Evolutionary conservation across 2,797 vertebrate genomes (phyloP).

Genomic region (Hippoglossus hippoglossus): DNA sequence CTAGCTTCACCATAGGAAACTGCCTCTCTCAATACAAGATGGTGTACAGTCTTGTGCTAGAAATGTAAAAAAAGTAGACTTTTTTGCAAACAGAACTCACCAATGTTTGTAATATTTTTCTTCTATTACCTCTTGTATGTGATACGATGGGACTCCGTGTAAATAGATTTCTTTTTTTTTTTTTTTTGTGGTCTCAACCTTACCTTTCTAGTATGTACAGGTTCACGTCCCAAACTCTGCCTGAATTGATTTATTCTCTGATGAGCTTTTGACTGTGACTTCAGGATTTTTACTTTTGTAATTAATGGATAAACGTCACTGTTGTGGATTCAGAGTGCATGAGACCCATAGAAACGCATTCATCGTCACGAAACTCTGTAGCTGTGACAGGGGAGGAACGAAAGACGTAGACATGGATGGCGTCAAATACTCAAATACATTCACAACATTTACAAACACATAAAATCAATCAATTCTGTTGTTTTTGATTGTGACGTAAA

Average conservation of each 20-base stretch:
- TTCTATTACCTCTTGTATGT: slow-evolving; percentile 81
- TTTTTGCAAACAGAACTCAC: slow-evolving; percentile 77
- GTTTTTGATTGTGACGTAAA: too few relatives aligned
- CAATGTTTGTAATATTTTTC: slow-evolving; percentile 79
- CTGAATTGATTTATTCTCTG: slow-evolving; percentile 72
- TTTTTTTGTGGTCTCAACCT: slow-evolving; percentile 73
- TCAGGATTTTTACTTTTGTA: slow-evolving; percentile 79
- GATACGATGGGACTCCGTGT: slow-evolving; percentile 77
- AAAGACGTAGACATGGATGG: neutral
- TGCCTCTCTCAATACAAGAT: slow-evolving; percentile 91
- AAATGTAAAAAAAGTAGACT: slow-evolving; percentile 73
- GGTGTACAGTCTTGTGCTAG: slow-evolving; percentile 86
- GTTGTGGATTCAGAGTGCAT: slow-evolving; percentile 26
- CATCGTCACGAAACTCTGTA: slow-evolving; percentile 3
- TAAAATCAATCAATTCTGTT: neutral
- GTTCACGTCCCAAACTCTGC: slow-evolving; percentile 79
- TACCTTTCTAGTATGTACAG: slow-evolving; percentile 77
- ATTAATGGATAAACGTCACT: slow-evolving; percentile 15
- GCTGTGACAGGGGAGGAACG: slow-evolving; percentile 1
- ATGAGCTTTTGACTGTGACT: slow-evolving; percentile 76
- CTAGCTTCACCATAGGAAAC: slow-evolving; percentile 93
- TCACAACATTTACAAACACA: neutral
- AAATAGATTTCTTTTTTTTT: slow-evolving; percentile 69
- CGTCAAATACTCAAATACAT: too few relatives aligned
- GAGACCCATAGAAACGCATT: neutral